phyloP scores from a whole-genome alignment of 2,113 vertebrate species.

The Anser cygnoides region DNA sequence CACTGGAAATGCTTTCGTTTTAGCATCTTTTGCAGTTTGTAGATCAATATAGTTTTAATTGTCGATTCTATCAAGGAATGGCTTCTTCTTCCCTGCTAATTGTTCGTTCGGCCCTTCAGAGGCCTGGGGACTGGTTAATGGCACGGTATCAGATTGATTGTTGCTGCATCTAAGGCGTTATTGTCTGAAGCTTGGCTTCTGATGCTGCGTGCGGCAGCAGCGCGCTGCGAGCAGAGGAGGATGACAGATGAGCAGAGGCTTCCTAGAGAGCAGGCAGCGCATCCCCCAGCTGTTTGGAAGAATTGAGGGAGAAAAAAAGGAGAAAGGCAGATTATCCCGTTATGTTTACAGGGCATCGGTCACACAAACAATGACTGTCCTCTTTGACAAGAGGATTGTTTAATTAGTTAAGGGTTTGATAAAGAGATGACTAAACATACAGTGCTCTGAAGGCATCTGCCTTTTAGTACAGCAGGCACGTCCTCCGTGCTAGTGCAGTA shows the following conservation, averaged over 20 bases:
- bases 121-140: background rate
- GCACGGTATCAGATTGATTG: background rate
- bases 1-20: background rate
- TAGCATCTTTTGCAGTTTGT: background rate
- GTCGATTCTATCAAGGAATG: background rate
- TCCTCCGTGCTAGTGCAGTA: background rate
- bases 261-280: background rate
- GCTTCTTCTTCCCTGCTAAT: background rate
- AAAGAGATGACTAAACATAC: constrained; percentile 53
- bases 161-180: background rate
- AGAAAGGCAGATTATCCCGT: constrained; percentile 56
- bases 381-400: constrained; percentile 56
- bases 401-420: constrained; percentile 64
- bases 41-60: background rate
- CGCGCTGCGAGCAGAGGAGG: background rate
- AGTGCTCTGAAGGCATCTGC: constrained; percentile 66
- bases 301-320: background rate
- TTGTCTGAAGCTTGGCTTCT: constrained; percentile 67
- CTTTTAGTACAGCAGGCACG: constrained; percentile 9
- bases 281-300: constrained; percentile 58
- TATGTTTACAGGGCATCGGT: constrained; percentile 58
- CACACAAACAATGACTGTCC: constrained; percentile 41
- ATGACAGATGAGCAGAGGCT: constrained; percentile 39
- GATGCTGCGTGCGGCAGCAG: constrained; percentile 65
- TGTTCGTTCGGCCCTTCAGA: background rate